phyloP scores from a whole-genome alignment of 2,113 vertebrate species.

The Astur gentilis region DNA sequence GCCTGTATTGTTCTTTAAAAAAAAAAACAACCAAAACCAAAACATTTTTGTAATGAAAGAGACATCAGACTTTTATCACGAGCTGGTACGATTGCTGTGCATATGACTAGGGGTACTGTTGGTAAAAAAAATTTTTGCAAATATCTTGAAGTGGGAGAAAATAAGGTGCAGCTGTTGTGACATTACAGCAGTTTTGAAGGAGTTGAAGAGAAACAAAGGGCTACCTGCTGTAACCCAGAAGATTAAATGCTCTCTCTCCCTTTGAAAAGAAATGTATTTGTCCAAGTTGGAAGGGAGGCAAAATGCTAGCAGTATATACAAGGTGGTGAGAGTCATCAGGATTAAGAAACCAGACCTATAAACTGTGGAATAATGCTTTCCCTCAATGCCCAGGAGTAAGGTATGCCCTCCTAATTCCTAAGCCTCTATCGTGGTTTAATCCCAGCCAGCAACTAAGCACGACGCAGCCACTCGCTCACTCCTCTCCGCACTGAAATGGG shows the following conservation, averaged over 20 bases:
- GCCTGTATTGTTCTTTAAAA: not conserved
- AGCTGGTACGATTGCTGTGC: not conserved
- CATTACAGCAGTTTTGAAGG: not conserved
- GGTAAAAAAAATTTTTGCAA: not conserved
- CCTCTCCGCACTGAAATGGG: too few species aligned
- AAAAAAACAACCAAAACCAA: not conserved
- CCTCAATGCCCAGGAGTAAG: not conserved
- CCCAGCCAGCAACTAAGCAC: too few species aligned
- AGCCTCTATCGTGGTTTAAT: not conserved
- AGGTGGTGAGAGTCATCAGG: not conserved
- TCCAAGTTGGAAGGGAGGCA: not conserved
- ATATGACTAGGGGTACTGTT: not conserved
- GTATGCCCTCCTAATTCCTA: not conserved
- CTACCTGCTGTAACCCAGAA: not conserved
- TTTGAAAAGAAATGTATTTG: not conserved
- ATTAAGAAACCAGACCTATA: not conserved
- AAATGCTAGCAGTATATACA: not conserved
- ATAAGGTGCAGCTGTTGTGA: not conserved
- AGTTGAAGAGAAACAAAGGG: not conserved
- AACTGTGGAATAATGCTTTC: not conserved
- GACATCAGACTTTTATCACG: not conserved
- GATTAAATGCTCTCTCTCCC: not conserved
- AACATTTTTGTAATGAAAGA: not conserved
- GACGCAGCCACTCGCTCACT: too few species aligned
- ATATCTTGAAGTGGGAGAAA: not conserved